phyloP scores from a whole-genome alignment of 2,888 invertebrate species.

The Ryuthela nishihirai region DNA sequence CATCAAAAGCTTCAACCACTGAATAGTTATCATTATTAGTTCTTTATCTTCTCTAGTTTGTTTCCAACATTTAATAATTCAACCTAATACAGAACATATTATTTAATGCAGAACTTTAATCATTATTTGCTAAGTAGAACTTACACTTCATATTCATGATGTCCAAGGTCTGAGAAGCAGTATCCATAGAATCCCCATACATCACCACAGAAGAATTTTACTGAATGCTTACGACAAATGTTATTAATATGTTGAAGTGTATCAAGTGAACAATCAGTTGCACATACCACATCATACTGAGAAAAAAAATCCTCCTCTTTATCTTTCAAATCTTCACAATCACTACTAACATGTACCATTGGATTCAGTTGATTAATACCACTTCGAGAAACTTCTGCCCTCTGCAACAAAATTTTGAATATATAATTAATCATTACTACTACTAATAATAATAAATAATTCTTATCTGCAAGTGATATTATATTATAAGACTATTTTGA shows the following conservation, averaged over 20 bases:
- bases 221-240: slow-evolving; percentile 14
- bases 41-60: too few relatives aligned
- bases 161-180: slow-evolving; percentile 82
- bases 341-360: slow-evolving; percentile 73
- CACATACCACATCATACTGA: slow-evolving; percentile 28
- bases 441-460: too few relatives aligned
- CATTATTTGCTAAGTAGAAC: too few relatives aligned
- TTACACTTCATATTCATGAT: slow-evolving; percentile 70
- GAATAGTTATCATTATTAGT: too few relatives aligned
- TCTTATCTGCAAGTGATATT: too few relatives aligned
- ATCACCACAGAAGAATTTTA: slow-evolving; percentile 37
- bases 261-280: slow-evolving; percentile 19
- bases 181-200: slow-evolving; percentile 86
- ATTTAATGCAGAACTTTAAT: too few relatives aligned
- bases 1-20: too few relatives aligned
- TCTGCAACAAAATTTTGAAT: slow-evolving; percentile 55
- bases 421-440: slow-evolving; percentile 3
- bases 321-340: slow-evolving; percentile 3
- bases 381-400: slow-evolving; percentile 75
- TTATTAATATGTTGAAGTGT: slow-evolving; percentile 28
- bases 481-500: too few relatives aligned
- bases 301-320: slow-evolving; percentile 20
- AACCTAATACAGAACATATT: too few relatives aligned
- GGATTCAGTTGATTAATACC: slow-evolving; percentile 85
- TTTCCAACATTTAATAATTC: too few relatives aligned